These are phyloP conservation scores for Tillus elongatus DNA, from an alignment of 2,888 invertebrate species.

Conservation along the genomic window DNA sequence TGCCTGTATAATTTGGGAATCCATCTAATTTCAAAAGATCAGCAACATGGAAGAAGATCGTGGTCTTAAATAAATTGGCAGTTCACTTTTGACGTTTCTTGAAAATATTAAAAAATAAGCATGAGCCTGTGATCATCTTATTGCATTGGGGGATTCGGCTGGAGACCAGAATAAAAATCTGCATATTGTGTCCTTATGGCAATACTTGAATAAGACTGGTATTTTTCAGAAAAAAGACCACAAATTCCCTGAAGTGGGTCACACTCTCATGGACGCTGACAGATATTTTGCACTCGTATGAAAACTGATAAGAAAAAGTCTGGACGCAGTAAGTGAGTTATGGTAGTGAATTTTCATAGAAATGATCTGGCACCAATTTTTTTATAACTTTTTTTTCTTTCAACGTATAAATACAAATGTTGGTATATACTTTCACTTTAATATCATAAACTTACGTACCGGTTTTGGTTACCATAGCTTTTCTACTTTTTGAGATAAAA, in stretches of 20 bases:
- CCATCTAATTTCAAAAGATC: background rate
- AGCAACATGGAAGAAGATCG: background rate
- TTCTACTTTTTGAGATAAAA: too few relatives aligned
- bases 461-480: too few relatives aligned
- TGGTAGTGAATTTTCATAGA: too few relatives aligned
- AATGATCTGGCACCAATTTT: too few relatives aligned
- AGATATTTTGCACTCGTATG: background rate
- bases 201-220: background rate
- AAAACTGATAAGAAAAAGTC: too few relatives aligned
- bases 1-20: constrained; percentile 2
- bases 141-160: background rate
- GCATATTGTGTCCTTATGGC: constrained; percentile 1
- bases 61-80: background rate
- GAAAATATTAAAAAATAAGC: too few relatives aligned
- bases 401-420: too few relatives aligned
- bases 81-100: constrained; percentile 1
- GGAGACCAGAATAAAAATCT: too few relatives aligned
- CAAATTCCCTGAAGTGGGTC: constrained; percentile 4
- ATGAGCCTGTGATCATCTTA: background rate
- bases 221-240: background rate
- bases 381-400: too few relatives aligned
- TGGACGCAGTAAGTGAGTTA: too few relatives aligned
- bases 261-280: background rate
- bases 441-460: too few relatives aligned
- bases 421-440: too few relatives aligned